These are phyloP conservation scores for Diplolepis rosae DNA, from an alignment of 2,888 invertebrate genomes.

Conservation along the genomic window DNA sequence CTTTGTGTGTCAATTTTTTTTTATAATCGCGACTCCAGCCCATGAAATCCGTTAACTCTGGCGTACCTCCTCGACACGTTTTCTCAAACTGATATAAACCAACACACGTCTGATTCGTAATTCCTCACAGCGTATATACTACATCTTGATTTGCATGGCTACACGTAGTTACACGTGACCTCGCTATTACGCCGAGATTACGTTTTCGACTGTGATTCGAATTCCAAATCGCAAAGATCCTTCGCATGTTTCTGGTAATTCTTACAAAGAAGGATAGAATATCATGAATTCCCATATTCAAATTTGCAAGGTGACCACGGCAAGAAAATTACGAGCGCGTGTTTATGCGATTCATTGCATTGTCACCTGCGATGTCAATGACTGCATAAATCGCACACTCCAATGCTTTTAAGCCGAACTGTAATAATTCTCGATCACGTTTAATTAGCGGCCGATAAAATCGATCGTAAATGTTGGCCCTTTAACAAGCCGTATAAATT, in stretches of 20 bases:
- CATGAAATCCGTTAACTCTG: background rate
- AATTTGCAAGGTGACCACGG: background rate
- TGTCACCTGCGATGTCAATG: constrained; percentile 44
- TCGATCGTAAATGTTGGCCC: constrained; percentile 10
- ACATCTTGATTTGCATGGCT: constrained; percentile 1
- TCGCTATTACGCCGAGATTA: background rate
- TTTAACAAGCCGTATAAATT: background rate
- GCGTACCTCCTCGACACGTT: background rate
- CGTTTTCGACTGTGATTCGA: constrained; percentile 4
- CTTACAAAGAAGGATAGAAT: background rate
- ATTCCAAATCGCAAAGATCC: constrained; percentile 15
- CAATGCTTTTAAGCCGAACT: constrained; percentile 36
- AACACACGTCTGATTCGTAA: background rate
- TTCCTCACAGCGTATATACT: background rate
- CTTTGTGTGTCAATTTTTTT: too few relatives aligned
- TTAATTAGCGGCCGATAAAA: constrained; percentile 54
- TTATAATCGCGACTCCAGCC: background rate
- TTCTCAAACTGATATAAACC: background rate
- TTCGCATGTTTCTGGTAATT: constrained; percentile 8
- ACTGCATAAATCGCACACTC: constrained; percentile 41
- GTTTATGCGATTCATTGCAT: constrained; percentile 24
- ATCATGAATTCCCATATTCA: constrained; percentile 15
- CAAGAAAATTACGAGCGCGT: background rate
- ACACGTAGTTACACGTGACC: background rate
- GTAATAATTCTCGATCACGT: constrained; percentile 49